Evolutionary conservation across 1,140 invertebrate genomes (phyloP).

Genomic region (Sesamia nonagrioides): DNA sequence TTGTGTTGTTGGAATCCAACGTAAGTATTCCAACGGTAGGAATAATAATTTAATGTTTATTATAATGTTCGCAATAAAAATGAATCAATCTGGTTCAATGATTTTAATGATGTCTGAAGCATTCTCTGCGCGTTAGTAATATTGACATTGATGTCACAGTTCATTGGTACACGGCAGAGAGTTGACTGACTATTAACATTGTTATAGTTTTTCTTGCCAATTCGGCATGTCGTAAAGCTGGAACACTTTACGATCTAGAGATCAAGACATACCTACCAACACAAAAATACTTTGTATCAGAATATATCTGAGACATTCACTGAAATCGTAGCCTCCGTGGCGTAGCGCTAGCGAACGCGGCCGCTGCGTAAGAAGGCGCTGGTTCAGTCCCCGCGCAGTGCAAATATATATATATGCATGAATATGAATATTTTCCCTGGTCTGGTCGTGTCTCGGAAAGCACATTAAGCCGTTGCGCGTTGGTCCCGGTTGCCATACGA

Average conservation of each 20-base stretch:
- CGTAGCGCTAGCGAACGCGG: too few species aligned
- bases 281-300: slow-evolving; percentile 8
- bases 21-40: not conserved
- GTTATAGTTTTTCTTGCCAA: slow-evolving; percentile 41
- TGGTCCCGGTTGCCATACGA: too few species aligned
- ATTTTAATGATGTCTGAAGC: slow-evolving; percentile 18
- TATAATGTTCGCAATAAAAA: slow-evolving; percentile 18
- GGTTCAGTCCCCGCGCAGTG: too few species aligned
- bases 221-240: slow-evolving; percentile 41
- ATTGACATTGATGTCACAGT: not conserved
- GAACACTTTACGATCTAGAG: slow-evolving; percentile 7
- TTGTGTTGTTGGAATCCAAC: too few species aligned
- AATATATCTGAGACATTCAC: not conserved
- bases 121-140: slow-evolving; percentile 16
- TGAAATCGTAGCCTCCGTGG: too few species aligned
- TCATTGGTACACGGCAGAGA: not conserved
- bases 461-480: too few species aligned
- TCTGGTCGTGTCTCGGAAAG: too few species aligned
- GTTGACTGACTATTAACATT: slow-evolving; percentile 16
- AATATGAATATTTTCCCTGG: too few species aligned
- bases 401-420: too few species aligned
- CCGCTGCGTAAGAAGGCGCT: too few species aligned
- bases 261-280: not conserved
- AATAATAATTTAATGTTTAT: slow-evolving; percentile 25
- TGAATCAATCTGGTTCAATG: slow-evolving; percentile 14